Evolutionary conservation across 1,140 invertebrate genomes (phyloP), one percentile per base, ranked within the genome.

Genomic region (Apocrypta bakeri): DNA sequence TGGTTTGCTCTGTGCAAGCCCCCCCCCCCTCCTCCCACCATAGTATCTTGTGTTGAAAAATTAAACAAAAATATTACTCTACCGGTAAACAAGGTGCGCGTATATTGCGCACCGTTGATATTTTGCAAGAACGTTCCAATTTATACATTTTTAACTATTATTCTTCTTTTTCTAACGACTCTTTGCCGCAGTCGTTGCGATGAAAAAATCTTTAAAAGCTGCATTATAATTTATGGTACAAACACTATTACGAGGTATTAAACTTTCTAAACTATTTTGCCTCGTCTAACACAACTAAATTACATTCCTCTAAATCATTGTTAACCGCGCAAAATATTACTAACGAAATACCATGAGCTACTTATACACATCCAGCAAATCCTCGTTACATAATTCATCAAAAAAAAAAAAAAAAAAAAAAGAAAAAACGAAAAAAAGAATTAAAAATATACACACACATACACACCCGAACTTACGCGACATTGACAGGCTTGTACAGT

Each of bases 101-200:
- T 6, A 7, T 48, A n/a, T 56, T 56, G 48, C 21, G n/a, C n/a
- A 21, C n/a, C n/a, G 48, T 56, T 56, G 48, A 56, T 56, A 56
- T 56, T 56, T 56, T 56, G 48, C 48, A 56, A 56, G 21, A n/a
- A n/a, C 17, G 48, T 56, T 56, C 48, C 21, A 56, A 17, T n/a
- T 56, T 31, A 9, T 31, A 66, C 25, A 29, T 68, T 42, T 77
- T 66, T 77, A 14, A 14, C 37, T 40, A 48, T 68, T 27, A 17
- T 79, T 48, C 68, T 79, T 29, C 37, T 79, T 17, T 12, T 79
- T 56, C 29, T 2, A 56, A 56, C 33, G 12, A 56, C 48, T n/a
- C n/a, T 25, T 40, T 25, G 27, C 29, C 48, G 48, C 48, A 56
- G 48, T 56, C 4, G 17, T 56, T 56, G 48, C 2, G 48, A 56